Percentiles rank a stretch among this genome's conserved stretches.
Conservation (phyloP, 2,797 vertebrate species). For the Acrossocheilus wenchowensis region DNA sequence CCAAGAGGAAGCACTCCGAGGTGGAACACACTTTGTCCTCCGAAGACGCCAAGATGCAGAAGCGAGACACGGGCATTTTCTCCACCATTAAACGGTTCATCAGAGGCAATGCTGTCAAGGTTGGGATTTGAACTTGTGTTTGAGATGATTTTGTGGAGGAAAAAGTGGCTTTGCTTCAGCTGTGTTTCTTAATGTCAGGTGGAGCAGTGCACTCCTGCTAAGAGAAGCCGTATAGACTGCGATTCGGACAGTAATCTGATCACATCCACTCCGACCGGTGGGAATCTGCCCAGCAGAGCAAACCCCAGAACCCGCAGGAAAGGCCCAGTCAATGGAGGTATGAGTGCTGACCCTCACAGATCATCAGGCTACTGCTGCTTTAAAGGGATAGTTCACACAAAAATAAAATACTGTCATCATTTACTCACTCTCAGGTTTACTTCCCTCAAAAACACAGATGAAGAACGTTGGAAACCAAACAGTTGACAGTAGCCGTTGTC, state of each 20-base stretch:
- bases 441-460: background rate
- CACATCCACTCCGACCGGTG: slow-evolving; percentile 89
- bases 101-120: slow-evolving; percentile 95
- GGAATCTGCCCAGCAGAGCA: slow-evolving; percentile 88
- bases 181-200: slow-evolving; percentile 77
- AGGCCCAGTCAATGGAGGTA: slow-evolving; percentile 93
- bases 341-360: slow-evolving; percentile 38
- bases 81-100: slow-evolving; percentile 98
- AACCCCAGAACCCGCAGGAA: slow-evolving; percentile 90
- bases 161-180: background rate
- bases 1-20: slow-evolving; percentile 93
- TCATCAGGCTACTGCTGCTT: background rate
- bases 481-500: background rate
- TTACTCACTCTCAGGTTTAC: background rate
- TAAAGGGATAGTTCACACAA: background rate
- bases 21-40: slow-evolving; percentile 81
- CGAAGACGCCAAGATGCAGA: slow-evolving; percentile 86
- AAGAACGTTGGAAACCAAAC: background rate
- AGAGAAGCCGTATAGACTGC: slow-evolving; percentile 92
- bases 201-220: slow-evolving; percentile 94
- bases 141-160: background rate
- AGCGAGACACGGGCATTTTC: slow-evolving; percentile 90
- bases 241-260: slow-evolving; percentile 91
- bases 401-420: background rate
- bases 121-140: slow-evolving; percentile 55